phyloP scores from a whole-genome alignment of 2,113 vertebrate species.

The Elaphurus davidianus region DNA sequence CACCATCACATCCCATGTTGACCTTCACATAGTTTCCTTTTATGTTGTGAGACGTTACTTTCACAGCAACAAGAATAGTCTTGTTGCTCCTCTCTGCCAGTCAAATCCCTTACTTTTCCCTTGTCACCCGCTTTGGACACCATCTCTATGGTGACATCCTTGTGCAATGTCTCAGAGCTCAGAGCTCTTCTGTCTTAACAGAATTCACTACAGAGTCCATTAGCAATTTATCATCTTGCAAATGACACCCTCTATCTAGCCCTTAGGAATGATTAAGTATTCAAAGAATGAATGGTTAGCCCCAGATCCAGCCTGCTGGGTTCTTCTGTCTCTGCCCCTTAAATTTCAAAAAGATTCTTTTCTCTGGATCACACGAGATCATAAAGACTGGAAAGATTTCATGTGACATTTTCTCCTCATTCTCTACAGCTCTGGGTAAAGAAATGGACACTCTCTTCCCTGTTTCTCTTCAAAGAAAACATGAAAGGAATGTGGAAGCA shows the following conservation, averaged over 20 bases:
- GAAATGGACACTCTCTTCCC: neutral
- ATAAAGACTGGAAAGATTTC: neutral
- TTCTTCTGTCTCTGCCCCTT: neutral
- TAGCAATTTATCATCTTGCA: neutral
- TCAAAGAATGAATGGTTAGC: neutral
- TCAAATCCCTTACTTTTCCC: neutral
- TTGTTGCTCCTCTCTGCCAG: neutral
- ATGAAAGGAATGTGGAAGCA: neutral
- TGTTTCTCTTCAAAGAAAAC: neutral
- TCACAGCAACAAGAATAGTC: neutral
- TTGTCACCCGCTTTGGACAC: neutral
- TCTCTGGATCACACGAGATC: neutral
- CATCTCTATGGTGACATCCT: neutral
- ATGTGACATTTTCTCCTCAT: neutral
- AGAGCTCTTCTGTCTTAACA: neutral
- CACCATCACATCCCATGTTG: neutral
- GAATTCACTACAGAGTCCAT: neutral
- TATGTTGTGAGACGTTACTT: neutral
- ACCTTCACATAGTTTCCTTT: neutral
- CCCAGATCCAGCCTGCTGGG: neutral
- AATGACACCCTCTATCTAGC: neutral
- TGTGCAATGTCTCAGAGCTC: neutral
- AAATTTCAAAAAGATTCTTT: neutral
- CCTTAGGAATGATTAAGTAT: neutral
- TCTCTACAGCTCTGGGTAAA: neutral